Percentiles rank a stretch among this genome's conserved stretches.
Evolutionary conservation across 2,797 vertebrate genomes (phyloP).

Genomic region (Parotocinclus haroldoi): DNA sequence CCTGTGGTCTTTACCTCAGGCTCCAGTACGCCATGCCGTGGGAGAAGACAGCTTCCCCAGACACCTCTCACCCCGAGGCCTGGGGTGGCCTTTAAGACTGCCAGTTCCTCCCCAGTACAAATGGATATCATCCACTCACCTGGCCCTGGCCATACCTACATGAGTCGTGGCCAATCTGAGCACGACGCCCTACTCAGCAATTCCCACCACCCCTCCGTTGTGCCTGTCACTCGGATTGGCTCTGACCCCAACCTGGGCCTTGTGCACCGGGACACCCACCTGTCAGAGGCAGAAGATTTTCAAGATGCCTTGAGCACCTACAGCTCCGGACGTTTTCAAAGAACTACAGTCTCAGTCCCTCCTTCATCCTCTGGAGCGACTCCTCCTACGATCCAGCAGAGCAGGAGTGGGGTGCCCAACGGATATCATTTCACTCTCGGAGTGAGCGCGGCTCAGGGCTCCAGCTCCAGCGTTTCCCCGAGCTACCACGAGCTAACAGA

Average conservation of each 20-base stretch:
- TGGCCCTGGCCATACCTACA: conserved; percentile 72
- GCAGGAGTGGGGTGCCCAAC: conserved; percentile 83
- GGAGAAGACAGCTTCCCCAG: conserved; percentile 93
- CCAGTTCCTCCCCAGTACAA: conserved; percentile 85
- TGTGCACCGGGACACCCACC: conserved; percentile 59
- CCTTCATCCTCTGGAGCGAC: conserved; percentile 59
- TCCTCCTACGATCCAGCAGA: conserved; percentile 69
- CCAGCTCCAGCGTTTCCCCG: conserved; percentile 71
- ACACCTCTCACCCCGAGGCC: conserved; percentile 94
- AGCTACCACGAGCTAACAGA: conserved; percentile 81
- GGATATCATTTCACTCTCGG: conserved; percentile 93
- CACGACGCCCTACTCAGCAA: conserved; percentile 76
- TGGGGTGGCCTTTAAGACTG: conserved; percentile 91
- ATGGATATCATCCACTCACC: conserved; percentile 55
- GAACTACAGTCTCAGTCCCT: conserved; percentile 67
- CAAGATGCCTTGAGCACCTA: conserved; percentile 88
- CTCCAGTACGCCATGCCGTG: conserved; percentile 81
- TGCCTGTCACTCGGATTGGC: conserved; percentile 78
- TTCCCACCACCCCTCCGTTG: conserved; percentile 61
- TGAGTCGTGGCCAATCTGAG: conserved; percentile 87
- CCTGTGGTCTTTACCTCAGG: conserved; percentile 77
- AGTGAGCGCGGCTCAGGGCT: conserved; percentile 68
- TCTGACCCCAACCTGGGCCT: conserved; percentile 84
- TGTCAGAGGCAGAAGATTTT: conserved; percentile 83
- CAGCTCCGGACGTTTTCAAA: conserved; percentile 73